phyloP scores from a whole-genome alignment of 1,140 invertebrate genomes.

The Luehdorfia chinensis region DNA sequence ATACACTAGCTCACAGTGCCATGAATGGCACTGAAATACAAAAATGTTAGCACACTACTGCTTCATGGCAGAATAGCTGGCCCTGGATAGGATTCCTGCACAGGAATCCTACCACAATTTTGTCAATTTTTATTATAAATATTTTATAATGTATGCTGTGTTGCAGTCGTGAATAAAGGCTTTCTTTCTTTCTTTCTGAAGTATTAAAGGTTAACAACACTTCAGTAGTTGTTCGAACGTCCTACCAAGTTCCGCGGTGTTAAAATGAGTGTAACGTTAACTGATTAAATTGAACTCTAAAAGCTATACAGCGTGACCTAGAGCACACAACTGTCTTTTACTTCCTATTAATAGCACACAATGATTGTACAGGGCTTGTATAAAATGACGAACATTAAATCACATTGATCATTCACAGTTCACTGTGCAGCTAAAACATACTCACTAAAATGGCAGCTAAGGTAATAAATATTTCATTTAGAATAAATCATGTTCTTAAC shows the following conservation, averaged over 20 bases:
- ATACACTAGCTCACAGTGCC: too few relatives aligned
- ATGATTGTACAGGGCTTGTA: slow-evolving; percentile 55
- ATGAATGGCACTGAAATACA: too few relatives aligned
- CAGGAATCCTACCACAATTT: too few relatives aligned
- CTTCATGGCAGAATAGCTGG: too few relatives aligned
- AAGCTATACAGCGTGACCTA: slow-evolving; percentile 62
- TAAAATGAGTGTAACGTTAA: slow-evolving; percentile 31
- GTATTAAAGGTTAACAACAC: neutral
- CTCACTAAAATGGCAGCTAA: slow-evolving; percentile 70
- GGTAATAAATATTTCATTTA: too few relatives aligned
- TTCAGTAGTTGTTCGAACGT: slow-evolving; percentile 25
- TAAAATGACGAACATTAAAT: slow-evolving; percentile 52
- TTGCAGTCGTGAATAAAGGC: too few relatives aligned
- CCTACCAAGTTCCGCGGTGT: slow-evolving; percentile 51
- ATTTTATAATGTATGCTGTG: too few relatives aligned
- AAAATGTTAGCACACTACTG: too few relatives aligned
- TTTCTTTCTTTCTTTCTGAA: too few relatives aligned
- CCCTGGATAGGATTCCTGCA: too few relatives aligned
- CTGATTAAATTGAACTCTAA: slow-evolving; percentile 60
- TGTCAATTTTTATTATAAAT: too few relatives aligned
- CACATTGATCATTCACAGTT: slow-evolving; percentile 65
- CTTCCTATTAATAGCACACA: slow-evolving; percentile 67
- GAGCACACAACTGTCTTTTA: slow-evolving; percentile 52
- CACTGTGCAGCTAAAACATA: slow-evolving; percentile 61
- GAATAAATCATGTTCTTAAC: neutral